phyloP scores from a whole-genome alignment of 2,113 vertebrate genomes.

The Xiphophorus hellerii region DNA sequence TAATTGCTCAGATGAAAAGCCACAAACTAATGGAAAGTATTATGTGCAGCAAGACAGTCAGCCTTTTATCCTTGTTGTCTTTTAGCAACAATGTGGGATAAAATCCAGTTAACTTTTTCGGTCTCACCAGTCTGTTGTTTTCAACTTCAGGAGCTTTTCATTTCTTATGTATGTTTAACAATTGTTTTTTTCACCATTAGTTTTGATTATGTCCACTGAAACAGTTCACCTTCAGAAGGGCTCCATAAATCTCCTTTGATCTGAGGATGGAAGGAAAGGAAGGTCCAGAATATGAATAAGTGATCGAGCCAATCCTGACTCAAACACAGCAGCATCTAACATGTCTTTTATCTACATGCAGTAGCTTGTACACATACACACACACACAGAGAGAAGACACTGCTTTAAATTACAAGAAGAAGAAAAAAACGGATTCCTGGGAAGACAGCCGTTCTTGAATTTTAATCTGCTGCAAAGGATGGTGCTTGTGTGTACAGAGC shows the following conservation, averaged over 20 bases:
- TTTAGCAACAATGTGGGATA: not conserved
- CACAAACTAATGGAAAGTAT: not conserved
- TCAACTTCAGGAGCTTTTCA: slow-evolving; percentile 6
- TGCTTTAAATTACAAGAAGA: slow-evolving; percentile 38
- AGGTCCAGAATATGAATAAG: slow-evolving; percentile 68
- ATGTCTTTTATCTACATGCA: slow-evolving; percentile 55
- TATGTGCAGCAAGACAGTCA: slow-evolving; percentile 11
- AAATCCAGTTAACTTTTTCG: not conserved
- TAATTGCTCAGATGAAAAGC: not conserved
- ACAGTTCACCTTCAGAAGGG: slow-evolving; percentile 62
- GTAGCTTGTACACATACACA: slow-evolving; percentile 6
- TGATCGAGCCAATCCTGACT: slow-evolving; percentile 35
- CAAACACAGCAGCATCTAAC: slow-evolving; percentile 33
- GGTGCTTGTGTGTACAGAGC: slow-evolving; percentile 15
- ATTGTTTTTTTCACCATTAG: slow-evolving; percentile 37
- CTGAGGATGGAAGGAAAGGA: slow-evolving; percentile 49
- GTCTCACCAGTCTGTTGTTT: slow-evolving; percentile 16
- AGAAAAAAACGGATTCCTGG: not conserved
- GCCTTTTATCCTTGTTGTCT: slow-evolving; percentile 1
- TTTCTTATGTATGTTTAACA: slow-evolving; percentile 16
- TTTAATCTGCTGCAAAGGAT: slow-evolving; percentile 34
- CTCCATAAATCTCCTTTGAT: slow-evolving; percentile 64
- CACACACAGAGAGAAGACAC: slow-evolving; percentile 16
- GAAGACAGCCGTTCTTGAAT: slow-evolving; percentile 33
- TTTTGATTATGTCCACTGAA: slow-evolving; percentile 61